Conservation (phyloP, 2,797 vertebrate genomes). For the Dendrocincla tyrannina region DNA sequence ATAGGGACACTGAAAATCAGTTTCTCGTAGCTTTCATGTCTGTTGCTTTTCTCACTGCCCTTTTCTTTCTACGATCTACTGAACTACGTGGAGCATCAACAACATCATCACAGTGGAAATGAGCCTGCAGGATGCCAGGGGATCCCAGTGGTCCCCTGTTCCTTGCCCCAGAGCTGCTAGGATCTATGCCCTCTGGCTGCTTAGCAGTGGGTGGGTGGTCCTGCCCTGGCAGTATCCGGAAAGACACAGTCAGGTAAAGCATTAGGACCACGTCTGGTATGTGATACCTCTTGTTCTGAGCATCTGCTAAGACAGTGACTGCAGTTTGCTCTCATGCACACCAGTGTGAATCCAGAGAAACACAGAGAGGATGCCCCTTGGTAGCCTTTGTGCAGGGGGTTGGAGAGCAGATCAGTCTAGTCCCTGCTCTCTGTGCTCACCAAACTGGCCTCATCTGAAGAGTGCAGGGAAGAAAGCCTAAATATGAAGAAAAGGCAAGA, state of each 20-base stretch:
- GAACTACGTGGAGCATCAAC: not conserved
- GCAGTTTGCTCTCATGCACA: not conserved
- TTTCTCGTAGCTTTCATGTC: not conserved
- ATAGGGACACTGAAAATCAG: not conserved
- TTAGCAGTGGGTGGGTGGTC: not conserved
- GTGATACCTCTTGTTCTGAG: not conserved
- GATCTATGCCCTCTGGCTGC: not conserved
- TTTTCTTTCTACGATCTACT: not conserved
- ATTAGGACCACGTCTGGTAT: not conserved
- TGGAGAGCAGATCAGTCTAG: not conserved
- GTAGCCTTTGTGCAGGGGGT: not conserved
- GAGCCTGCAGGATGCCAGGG: not conserved
- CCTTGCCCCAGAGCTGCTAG: not conserved
- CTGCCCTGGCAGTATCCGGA: not conserved
- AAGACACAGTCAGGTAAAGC: not conserved
- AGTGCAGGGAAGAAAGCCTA: not conserved
- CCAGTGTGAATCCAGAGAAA: not conserved
- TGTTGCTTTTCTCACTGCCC: not conserved
- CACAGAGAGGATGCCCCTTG: not conserved
- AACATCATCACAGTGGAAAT: not conserved
- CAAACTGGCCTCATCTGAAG: not conserved
- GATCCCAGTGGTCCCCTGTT: not conserved
- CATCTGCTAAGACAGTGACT: not conserved
- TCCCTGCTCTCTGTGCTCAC: fast-evolving
- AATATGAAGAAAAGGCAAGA: not conserved